Percentiles rank a stretch among this genome's conserved stretches.
Conservation (phyloP, 2,113 vertebrate genomes). For the Taurulus bubalis region DNA sequence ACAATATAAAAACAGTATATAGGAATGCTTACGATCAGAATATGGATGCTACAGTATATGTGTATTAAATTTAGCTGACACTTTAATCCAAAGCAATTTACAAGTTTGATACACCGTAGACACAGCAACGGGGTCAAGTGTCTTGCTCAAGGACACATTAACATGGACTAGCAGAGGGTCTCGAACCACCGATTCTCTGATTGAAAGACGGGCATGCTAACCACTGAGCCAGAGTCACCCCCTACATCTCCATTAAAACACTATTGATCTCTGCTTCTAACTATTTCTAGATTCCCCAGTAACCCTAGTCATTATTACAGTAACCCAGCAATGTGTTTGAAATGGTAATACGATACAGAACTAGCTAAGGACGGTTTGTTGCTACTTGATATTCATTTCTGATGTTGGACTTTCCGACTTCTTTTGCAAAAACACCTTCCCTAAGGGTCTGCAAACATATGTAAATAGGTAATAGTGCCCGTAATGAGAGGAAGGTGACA, state of each 20-base stretch:
- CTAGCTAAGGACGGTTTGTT: background rate
- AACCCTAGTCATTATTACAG: slow-evolving; percentile 20
- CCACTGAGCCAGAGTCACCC: too few species aligned
- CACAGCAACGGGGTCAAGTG: too few species aligned
- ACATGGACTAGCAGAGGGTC: too few species aligned
- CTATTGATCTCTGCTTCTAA: background rate
- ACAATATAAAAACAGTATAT: background rate
- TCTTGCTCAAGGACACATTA: too few species aligned
- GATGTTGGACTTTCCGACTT: background rate
- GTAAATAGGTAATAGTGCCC: background rate
- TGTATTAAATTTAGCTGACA: too few species aligned
- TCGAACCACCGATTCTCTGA: too few species aligned
- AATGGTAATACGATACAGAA: slow-evolving; percentile 37
- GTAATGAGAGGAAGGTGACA: slow-evolving; percentile 17
- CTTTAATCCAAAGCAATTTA: too few species aligned
- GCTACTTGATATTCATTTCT: background rate
- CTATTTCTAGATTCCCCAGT: slow-evolving; percentile 25
- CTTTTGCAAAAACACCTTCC: background rate
- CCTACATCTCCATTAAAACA: slow-evolving; percentile 2
- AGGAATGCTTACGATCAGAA: background rate
- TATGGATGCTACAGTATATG: background rate
- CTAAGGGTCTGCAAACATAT: slow-evolving; percentile 18
- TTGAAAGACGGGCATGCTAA: too few species aligned
- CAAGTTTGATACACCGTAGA: too few species aligned
- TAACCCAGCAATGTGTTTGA: slow-evolving; percentile 31